Base-by-base conservation (phyloP, 2,888 invertebrate species). In the Tridacna gigas region DNA sequence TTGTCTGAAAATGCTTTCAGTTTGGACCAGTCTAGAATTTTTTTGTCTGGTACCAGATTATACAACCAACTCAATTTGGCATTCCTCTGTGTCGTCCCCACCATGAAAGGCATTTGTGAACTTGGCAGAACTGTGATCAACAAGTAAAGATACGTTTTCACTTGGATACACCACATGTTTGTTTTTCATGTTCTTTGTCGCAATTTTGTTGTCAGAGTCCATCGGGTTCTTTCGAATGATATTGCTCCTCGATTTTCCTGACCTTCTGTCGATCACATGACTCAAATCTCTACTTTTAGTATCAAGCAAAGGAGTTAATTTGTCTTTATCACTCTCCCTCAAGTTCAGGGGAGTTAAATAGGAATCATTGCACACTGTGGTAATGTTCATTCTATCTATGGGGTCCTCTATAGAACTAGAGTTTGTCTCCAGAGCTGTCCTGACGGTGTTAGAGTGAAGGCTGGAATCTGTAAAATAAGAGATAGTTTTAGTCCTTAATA, bases 121-220 rank as follows among this genome's bases (percentile, higher is more conserved):
- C 51, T 69, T 82, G 20, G 84, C 86, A 45, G 77, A 82, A 12
- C 77, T 84, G 26, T 66, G 76, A 25, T 83, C 86, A 28, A 79
- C 76, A 3, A 86, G 69, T 25, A 86, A 65, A 7, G 86, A 80
- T 18, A 82, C 51, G n/a, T 84, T 82, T 78, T 86, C 86, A 80
- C 80, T 48, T 11, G 86, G 86, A 73, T 82, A 83, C 69, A 86
- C 76, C 47, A 82, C 66, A 61, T 84, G 71, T 67, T 82, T 84
- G 56, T 78, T 80, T 47, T 82, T 82, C 60, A 69, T 78, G 69
- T 60, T 69, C 74, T 83, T 83, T 25, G 76, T 74, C 0, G 48
- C 63, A 13, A 66, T 78, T 18, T 77, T 74, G 11, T 75, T 65
- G 0, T 60, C 22, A 22, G 45, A 74, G 26, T 77, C 77, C 7